Percentiles rank a stretch among this genome's conserved stretches.
Evolutionary conservation across 2,113 vertebrate species (phyloP).

Genomic region (Bubalus kerabau): DNA sequence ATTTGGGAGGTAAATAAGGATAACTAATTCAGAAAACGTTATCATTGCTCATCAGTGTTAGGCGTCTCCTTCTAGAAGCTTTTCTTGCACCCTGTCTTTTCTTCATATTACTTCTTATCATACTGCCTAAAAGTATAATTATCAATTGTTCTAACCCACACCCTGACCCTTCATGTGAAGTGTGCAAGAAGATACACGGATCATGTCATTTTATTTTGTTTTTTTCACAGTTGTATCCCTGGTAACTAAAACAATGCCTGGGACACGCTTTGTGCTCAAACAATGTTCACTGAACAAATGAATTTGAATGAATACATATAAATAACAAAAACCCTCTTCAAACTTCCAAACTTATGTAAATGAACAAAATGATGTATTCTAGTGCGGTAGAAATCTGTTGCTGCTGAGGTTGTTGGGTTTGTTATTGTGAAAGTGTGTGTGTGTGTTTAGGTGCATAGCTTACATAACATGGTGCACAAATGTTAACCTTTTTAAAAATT

Average conservation of each 20-base stretch:
- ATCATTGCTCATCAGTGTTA: fast-evolving
- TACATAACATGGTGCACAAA: neutral
- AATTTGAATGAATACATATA: neutral
- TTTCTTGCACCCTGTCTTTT: neutral
- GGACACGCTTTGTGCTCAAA: neutral
- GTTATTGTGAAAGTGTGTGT: neutral
- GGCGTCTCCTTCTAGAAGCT: neutral
- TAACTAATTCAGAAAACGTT: neutral
- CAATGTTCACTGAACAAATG: neutral
- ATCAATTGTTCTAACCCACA: neutral
- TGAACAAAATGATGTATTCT: neutral
- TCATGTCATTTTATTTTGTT: neutral
- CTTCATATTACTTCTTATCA: neutral
- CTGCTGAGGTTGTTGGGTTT: neutral
- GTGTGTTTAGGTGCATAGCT: neutral
- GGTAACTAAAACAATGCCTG: neutral
- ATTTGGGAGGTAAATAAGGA: neutral
- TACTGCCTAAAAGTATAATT: neutral
- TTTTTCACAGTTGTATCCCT: neutral
- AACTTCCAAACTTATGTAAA: neutral
- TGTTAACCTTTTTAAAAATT: neutral
- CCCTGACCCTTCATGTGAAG: neutral
- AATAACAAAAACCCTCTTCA: neutral
- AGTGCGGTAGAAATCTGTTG: neutral
- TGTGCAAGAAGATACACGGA: neutral